Evolutionary conservation across 1,140 invertebrate genomes (phyloP).

Genomic region (Drosophila ambigua): DNA sequence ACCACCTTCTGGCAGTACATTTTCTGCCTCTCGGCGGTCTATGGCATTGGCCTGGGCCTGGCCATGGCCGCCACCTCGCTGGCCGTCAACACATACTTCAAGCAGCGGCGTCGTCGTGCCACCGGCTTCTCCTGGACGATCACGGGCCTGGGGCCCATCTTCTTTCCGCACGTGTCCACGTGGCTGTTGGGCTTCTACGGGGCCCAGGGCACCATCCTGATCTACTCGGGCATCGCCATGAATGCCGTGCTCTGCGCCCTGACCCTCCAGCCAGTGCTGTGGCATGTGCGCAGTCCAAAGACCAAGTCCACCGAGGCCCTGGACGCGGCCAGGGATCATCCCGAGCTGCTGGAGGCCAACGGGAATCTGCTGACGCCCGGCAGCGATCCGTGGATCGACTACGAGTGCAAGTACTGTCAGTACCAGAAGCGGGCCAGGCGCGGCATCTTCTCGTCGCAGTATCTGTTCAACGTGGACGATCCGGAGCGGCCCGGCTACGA

Average conservation of each 20-base stretch:
- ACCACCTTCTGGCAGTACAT: constrained; percentile 68
- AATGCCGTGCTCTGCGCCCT: constrained; percentile 86
- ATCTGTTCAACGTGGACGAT: constrained; percentile 88
- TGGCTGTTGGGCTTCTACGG: constrained; percentile 85
- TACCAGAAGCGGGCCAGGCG: constrained; percentile 72
- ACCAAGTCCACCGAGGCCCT: not conserved
- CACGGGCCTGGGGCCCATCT: constrained; percentile 86
- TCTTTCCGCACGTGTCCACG: constrained; percentile 86
- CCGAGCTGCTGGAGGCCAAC: constrained; percentile 56
- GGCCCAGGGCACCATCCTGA: constrained; percentile 85
- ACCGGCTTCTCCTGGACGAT: constrained; percentile 86
- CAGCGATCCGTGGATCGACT: constrained; percentile 82
- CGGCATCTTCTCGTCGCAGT: constrained; percentile 87
- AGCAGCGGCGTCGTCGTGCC: constrained; percentile 85
- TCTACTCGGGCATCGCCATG: constrained; percentile 86
- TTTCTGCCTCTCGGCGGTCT: constrained; percentile 57
- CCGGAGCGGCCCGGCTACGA: constrained; percentile 86
- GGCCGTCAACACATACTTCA: constrained; percentile 87
- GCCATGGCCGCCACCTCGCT: constrained; percentile 86
- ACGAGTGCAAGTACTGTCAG: constrained; percentile 79
- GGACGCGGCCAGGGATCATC: constrained; percentile 15
- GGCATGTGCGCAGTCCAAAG: constrained; percentile 84
- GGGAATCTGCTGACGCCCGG: constrained; percentile 44
- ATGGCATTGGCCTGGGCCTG: constrained; percentile 86
- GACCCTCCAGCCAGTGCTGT: constrained; percentile 86